Evolutionary conservation across 2,113 vertebrate genomes (phyloP).

Genomic region (Dipodomys merriami): DNA sequence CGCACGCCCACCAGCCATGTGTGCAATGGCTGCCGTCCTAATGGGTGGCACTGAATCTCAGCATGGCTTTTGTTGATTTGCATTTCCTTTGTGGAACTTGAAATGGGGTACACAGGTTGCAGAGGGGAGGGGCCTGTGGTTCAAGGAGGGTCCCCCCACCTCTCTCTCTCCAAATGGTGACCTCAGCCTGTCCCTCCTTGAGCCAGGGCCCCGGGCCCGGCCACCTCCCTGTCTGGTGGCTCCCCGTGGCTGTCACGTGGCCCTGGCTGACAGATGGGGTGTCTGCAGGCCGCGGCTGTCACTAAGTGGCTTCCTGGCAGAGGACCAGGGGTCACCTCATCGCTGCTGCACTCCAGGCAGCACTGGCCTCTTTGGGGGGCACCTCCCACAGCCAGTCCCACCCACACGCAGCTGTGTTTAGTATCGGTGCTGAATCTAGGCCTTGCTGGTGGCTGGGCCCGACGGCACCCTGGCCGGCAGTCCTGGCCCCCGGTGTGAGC

Average conservation of each 20-base stretch:
- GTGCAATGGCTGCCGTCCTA: too few relatives aligned
- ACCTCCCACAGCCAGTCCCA: constrained; percentile 42
- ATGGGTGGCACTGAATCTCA: too few relatives aligned
- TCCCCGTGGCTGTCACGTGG: background rate
- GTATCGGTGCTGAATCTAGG: background rate
- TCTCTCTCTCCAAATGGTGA: background rate
- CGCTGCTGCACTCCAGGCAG: background rate
- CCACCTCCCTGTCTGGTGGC: background rate
- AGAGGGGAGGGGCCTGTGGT: too few relatives aligned
- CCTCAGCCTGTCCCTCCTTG: background rate
- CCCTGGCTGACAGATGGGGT: constrained; percentile 64
- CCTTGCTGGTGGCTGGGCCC: background rate
- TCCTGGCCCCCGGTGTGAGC: too few relatives aligned
- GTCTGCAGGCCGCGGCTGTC: constrained; percentile 53
- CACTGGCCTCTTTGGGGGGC: background rate
- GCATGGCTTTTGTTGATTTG: too few relatives aligned
- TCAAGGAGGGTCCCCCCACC: background rate
- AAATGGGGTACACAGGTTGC: too few relatives aligned
- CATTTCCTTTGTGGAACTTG: too few relatives aligned
- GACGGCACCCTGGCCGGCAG: background rate
- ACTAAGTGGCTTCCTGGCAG: constrained; percentile 80
- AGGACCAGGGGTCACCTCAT: constrained; percentile 73
- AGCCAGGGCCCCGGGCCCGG: background rate
- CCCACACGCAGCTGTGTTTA: background rate
- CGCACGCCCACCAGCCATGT: too few relatives aligned